These are phyloP conservation scores for Erpetoichthys calabaricus DNA, from an alignment of 2,797 vertebrate genomes.

Conservation along the genomic window DNA sequence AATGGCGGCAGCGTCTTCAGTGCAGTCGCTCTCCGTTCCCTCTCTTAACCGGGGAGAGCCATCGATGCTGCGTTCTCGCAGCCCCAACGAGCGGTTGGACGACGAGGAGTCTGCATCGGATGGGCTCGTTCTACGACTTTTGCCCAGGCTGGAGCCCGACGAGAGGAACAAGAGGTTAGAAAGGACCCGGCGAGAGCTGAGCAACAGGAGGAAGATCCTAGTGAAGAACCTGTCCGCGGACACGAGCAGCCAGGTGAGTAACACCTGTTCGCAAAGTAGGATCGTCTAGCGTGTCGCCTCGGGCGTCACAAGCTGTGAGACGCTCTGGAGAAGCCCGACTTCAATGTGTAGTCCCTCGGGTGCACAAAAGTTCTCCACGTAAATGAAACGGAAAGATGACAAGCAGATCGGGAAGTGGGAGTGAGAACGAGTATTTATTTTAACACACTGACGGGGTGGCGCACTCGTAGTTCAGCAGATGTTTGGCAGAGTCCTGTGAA, in stretches of 20 bases:
- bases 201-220: slow-evolving; percentile 89
- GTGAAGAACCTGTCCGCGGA: slow-evolving; percentile 84
- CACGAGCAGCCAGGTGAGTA: slow-evolving; percentile 74
- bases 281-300: too few relatives aligned
- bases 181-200: slow-evolving; percentile 72
- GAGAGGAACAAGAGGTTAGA: slow-evolving; percentile 67
- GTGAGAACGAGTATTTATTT: too few relatives aligned
- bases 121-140: slow-evolving; percentile 40
- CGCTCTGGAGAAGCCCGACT: too few relatives aligned
- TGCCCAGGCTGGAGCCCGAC: slow-evolving; percentile 53
- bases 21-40: slow-evolving; percentile 55
- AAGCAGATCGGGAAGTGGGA: too few relatives aligned
- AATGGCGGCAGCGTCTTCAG: slow-evolving; percentile 67
- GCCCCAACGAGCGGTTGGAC: slow-evolving; percentile 43
- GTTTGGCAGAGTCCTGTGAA: too few relatives aligned
- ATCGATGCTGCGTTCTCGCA: slow-evolving; percentile 41
- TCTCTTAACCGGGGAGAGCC: slow-evolving; percentile 39
- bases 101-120: slow-evolving; percentile 38
- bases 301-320: too few relatives aligned
- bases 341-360: too few relatives aligned
- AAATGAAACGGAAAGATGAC: too few relatives aligned
- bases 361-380: too few relatives aligned
- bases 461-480: too few relatives aligned
- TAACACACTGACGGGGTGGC: too few relatives aligned
- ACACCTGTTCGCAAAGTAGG: too few relatives aligned